These are phyloP conservation scores for Danio aesculapii DNA, from an alignment of 2,797 vertebrate genomes.

Conservation along the genomic window DNA sequence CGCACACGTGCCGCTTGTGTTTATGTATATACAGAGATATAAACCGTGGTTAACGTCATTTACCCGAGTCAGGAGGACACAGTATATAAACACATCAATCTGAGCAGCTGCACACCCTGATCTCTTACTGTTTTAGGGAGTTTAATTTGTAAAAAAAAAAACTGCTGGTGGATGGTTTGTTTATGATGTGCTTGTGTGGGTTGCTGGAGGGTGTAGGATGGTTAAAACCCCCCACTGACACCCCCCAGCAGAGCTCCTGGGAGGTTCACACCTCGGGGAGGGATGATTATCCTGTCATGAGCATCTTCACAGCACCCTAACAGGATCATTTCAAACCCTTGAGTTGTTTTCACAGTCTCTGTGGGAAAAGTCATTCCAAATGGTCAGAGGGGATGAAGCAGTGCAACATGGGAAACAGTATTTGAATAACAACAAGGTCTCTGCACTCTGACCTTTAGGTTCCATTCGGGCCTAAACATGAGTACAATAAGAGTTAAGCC, in stretches of 20 bases:
- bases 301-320: slow-evolving; percentile 68
- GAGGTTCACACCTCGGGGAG: slow-evolving; percentile 75
- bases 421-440: slow-evolving; percentile 46
- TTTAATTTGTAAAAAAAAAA: slow-evolving; percentile 27
- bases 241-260: slow-evolving; percentile 62
- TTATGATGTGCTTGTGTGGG: slow-evolving; percentile 59
- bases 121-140: background rate
- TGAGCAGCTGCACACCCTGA: slow-evolving; percentile 5
- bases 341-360: slow-evolving; percentile 69
- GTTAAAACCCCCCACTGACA: slow-evolving; percentile 59
- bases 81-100: slow-evolving; percentile 29
- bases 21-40: slow-evolving; percentile 29
- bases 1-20: slow-evolving; percentile 24
- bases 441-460: slow-evolving; percentile 60
- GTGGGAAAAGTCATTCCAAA: slow-evolving; percentile 65
- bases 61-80: background rate
- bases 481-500: background rate
- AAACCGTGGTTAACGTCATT: slow-evolving; percentile 4
- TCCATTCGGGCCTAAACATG: slow-evolving; percentile 24
- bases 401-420: slow-evolving; percentile 50
- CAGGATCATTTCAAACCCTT: slow-evolving; percentile 65
- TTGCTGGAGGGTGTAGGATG: slow-evolving; percentile 54
- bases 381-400: slow-evolving; percentile 58
- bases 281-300: slow-evolving; percentile 71
- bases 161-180: slow-evolving; percentile 39